Base-by-base conservation (phyloP, 2,888 invertebrate genomes). In the Allygus modestus region DNA sequence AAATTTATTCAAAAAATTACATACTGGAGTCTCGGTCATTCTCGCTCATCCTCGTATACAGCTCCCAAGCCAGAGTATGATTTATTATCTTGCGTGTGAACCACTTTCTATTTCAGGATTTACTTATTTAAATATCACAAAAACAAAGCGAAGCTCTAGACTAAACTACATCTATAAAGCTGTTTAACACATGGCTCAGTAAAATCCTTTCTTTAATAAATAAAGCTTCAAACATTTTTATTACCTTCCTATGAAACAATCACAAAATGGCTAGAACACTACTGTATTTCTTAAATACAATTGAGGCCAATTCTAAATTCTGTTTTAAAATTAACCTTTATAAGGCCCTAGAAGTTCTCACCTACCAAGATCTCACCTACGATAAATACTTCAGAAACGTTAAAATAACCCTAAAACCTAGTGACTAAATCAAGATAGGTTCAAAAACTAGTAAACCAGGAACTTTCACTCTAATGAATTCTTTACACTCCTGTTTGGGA, bases 381-480 rank as follows among this genome's bases (percentile, higher is more conserved):
- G 51, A 17, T 54, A 31, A 31, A 65, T 17, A 65, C 20, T 65
- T 65, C 15, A 65, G 23, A 61, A 61, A 61, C 31, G 69, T 5
- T 33, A 31, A 17, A 31, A 69, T 69, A 23, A 9, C 73, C 41
- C 73, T 73, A 41, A 4, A 41, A 37, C 17, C 43, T 73, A 73
- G 73, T 65, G 65, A 65, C 65, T 65, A 65, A 65, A 20, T 20
- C 20, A 65, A 65, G 2, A 28, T 65, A 28, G 65, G 65, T 65
- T 65, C 58, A 65, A 65, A 65, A 65, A 12, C 15, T 31, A 9
- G 20, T 26, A 65, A 31, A 28, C 28, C 11, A 65, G 65, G 65
- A 65, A 65, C 65, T 65, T 65, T 28, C 15, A 65, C 9, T 54
- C 54, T 23, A 15, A 15, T 31, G 28, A 15, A 17, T 26, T 65